Evolutionary conservation across 2,888 invertebrate genomes (phyloP).

Genomic region (Bimastos eiseni): DNA sequence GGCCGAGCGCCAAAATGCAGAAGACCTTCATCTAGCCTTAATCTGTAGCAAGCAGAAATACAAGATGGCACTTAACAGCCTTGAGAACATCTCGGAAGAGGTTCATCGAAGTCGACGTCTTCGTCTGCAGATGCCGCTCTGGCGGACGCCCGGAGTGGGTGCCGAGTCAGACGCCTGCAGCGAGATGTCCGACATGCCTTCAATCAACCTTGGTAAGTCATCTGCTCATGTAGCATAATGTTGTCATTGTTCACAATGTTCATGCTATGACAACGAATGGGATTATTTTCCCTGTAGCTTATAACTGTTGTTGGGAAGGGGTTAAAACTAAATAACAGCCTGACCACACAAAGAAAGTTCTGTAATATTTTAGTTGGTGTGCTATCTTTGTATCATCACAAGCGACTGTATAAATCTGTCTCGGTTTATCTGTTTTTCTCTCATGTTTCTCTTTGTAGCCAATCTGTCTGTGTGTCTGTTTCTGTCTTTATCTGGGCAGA

Average conservation of each 20-base stretch:
- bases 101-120: slow-evolving; percentile 62
- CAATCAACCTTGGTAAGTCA: slow-evolving; percentile 41
- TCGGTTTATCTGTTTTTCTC: too few species aligned
- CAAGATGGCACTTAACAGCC: slow-evolving; percentile 77
- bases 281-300: too few species aligned
- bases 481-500: not conserved
- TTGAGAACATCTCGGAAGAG: slow-evolving; percentile 89
- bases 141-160: slow-evolving; percentile 39
- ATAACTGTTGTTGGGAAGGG: too few species aligned
- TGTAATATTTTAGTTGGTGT: too few species aligned
- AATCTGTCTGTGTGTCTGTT: not conserved
- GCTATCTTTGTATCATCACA: too few species aligned
- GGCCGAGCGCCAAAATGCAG: slow-evolving; percentile 78
- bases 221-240: not conserved
- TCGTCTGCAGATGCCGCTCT: slow-evolving; percentile 15
- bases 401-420: too few species aligned
- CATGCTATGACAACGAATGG: too few species aligned
- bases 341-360: too few species aligned
- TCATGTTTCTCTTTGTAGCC: not conserved
- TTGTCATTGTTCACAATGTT: not conserved
- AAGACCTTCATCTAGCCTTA: slow-evolving; percentile 78
- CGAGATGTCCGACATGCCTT: slow-evolving; percentile 41
- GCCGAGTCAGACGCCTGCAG: slow-evolving; percentile 38
- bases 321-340: too few species aligned
- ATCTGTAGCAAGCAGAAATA: slow-evolving; percentile 79